Conservation (phyloP, 2,888 invertebrate species). For the Rhabditoides inermis region DNA sequence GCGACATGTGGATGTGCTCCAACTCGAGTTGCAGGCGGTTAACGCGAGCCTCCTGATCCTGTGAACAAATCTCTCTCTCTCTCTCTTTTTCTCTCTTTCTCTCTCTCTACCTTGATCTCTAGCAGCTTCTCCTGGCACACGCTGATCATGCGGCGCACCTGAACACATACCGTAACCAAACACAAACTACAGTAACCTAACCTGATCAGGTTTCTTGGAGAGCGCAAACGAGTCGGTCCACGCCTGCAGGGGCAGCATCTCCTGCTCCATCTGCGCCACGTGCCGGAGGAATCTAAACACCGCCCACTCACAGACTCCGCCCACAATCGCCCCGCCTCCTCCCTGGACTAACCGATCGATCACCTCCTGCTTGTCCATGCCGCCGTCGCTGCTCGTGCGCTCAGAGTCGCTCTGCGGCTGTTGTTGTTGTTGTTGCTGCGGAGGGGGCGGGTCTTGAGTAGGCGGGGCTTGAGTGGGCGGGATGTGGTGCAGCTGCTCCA, state of each 20-base stretch:
- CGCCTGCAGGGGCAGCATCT: constrained; percentile 35
- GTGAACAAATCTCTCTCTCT: background rate
- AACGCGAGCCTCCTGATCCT: constrained; percentile 5
- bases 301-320: too few relatives aligned
- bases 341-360: too few relatives aligned
- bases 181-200: background rate
- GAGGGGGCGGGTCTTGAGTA: too few relatives aligned
- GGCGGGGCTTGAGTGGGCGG: too few relatives aligned
- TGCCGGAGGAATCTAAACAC: constrained; percentile 39
- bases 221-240: constrained; percentile 31
- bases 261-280: constrained; percentile 28
- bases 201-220: constrained; percentile 20
- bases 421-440: too few relatives aligned
- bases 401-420: too few relatives aligned
- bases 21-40: constrained; percentile 33
- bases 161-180: background rate
- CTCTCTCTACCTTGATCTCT: constrained; percentile 43
- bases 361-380: too few relatives aligned
- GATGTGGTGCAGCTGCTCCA: too few relatives aligned
- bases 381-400: too few relatives aligned
- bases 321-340: too few relatives aligned
- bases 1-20: constrained; percentile 35
- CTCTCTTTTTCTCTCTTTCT: constrained; percentile 10
- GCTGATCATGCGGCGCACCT: constrained; percentile 34
- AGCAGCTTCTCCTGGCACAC: constrained; percentile 42